These are phyloP conservation scores for Chitala chitala DNA, from an alignment of 2,113 vertebrate species.

Conservation along the genomic window DNA sequence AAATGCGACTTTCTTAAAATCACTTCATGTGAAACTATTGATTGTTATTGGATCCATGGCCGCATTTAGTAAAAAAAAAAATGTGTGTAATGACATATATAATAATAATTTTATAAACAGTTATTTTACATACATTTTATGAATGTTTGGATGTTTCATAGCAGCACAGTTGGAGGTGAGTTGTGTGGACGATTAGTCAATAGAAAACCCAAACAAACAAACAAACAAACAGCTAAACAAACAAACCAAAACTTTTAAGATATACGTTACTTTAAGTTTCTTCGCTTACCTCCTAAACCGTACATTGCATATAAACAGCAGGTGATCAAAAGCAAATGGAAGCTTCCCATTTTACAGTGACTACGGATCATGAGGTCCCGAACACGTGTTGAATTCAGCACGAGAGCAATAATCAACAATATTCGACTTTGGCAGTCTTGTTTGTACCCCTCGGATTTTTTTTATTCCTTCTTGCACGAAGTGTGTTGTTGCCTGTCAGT, in stretches of 20 bases:
- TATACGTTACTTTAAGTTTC: not conserved
- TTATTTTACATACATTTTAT: too few relatives aligned
- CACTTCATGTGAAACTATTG: too few relatives aligned
- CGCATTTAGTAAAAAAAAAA: too few relatives aligned
- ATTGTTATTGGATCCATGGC: too few relatives aligned
- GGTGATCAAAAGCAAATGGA: slow-evolving; percentile 43
- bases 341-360: slow-evolving; percentile 57
- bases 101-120: too few relatives aligned
- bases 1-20: too few relatives aligned
- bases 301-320: slow-evolving; percentile 48
- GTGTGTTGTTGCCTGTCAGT: slow-evolving; percentile 62
- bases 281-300: slow-evolving; percentile 56
- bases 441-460: not conserved
- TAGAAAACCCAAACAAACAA: not conserved
- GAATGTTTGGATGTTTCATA: too few relatives aligned
- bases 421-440: not conserved
- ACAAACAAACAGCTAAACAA: not conserved
- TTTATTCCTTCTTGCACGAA: slow-evolving; percentile 29
- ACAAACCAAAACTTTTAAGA: not conserved
- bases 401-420: too few relatives aligned
- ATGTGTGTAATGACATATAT: too few relatives aligned
- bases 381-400: too few relatives aligned
- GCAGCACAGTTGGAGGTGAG: not conserved
- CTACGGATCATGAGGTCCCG: too few relatives aligned
- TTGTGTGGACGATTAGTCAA: not conserved